Conservation (phyloP, 1,140 invertebrate species). For the Chrysopa pallens region DNA sequence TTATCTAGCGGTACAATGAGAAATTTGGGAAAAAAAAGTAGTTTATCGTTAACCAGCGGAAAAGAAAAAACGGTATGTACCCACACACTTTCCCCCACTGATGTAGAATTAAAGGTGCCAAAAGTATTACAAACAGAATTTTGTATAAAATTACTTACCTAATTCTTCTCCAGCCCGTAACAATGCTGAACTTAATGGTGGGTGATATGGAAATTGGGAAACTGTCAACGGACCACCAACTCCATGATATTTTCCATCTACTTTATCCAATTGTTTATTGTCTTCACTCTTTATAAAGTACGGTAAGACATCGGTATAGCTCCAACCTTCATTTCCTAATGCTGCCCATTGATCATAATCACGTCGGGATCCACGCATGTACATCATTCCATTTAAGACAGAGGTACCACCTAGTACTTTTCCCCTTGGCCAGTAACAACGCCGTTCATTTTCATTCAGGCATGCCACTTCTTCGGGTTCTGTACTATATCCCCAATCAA, state of each 20-base stretch:
- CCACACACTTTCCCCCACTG: too few species aligned
- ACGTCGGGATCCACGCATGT: constrained; percentile 75
- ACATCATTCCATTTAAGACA: constrained; percentile 93
- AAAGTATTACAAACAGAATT: too few species aligned
- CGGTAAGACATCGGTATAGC: constrained; percentile 71
- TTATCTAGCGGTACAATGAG: too few species aligned
- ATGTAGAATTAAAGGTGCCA: too few species aligned
- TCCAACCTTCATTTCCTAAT: constrained; percentile 76
- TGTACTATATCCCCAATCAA: constrained; percentile 77
- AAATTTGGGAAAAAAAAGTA: too few species aligned
- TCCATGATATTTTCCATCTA: constrained; percentile 59
- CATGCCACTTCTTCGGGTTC: constrained; percentile 73
- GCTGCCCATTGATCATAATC: constrained; percentile 86
- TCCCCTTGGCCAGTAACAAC: constrained; percentile 68
- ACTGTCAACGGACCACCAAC: constrained; percentile 62
- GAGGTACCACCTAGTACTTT: constrained; percentile 84
- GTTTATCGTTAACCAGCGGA: too few species aligned
- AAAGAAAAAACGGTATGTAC: too few species aligned
- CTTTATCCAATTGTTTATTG: constrained; percentile 52
- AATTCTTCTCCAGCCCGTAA: constrained; percentile 68
- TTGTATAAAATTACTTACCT: constrained; percentile 23
- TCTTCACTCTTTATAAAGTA: constrained; percentile 79
- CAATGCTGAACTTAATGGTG: constrained; percentile 64
- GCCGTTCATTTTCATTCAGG: constrained; percentile 48
- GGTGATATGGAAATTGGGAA: constrained; percentile 70